Evolutionary conservation across 2,888 invertebrate genomes (phyloP).

Genomic region (Anagyrus pseudococci): DNA sequence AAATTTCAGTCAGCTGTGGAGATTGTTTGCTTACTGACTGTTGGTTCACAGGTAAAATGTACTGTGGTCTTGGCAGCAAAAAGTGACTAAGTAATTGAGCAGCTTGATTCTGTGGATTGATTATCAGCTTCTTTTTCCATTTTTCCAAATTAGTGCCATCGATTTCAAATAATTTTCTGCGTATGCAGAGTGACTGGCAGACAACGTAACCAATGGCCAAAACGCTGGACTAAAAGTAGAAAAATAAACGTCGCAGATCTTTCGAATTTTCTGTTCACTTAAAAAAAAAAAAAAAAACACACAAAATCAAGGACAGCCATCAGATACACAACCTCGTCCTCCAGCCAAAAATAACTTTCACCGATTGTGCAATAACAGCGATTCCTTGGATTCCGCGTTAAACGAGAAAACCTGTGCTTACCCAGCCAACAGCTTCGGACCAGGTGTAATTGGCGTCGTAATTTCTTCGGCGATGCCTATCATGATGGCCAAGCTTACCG

Average conservation of each 20-base stretch:
- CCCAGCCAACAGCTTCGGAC: slow-evolving; percentile 57
- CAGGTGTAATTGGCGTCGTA: slow-evolving; percentile 53
- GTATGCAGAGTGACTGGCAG: slow-evolving; percentile 65
- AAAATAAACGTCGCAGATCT: not conserved
- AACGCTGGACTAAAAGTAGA: slow-evolving; percentile 66
- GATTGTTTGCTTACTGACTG: slow-evolving; percentile 43
- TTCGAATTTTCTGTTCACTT: not conserved
- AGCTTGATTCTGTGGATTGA: slow-evolving; percentile 41
- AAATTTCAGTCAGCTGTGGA: slow-evolving; percentile 3
- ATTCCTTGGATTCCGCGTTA: no score
- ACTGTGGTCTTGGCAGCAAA: slow-evolving; percentile 44
- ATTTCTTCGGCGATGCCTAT: slow-evolving; percentile 45
- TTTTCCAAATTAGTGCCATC: slow-evolving; percentile 42
- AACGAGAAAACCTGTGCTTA: slow-evolving; percentile 37
- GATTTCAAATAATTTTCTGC: slow-evolving; percentile 49
- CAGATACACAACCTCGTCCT: not conserved
- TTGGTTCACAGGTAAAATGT: slow-evolving; percentile 46
- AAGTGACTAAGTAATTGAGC: slow-evolving; percentile 43
- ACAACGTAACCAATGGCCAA: slow-evolving; percentile 71
- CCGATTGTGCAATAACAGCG: slow-evolving; percentile 5
- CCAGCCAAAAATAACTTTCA: not conserved
- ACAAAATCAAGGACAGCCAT: no score
- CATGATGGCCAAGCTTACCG: slow-evolving; percentile 45
- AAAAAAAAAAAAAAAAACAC: no score
- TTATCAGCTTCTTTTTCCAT: slow-evolving; percentile 43